Evolutionary conservation across 2,797 vertebrate genomes (phyloP).

Genomic region (Macropus fuliginosus): DNA sequence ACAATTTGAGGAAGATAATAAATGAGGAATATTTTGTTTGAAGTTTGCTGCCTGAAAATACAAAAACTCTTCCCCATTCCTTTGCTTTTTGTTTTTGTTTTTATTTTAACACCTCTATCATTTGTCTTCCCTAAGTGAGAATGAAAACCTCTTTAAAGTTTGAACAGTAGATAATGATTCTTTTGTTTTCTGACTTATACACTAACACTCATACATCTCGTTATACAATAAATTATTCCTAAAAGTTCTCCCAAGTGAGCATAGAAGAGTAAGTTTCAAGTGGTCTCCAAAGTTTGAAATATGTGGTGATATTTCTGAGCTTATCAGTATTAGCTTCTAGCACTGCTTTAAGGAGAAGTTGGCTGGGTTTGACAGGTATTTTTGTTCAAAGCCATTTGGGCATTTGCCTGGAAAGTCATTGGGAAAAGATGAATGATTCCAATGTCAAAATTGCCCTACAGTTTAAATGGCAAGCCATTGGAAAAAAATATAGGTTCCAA

Average conservation of each 20-base stretch:
- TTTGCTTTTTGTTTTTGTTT: constrained; percentile 42
- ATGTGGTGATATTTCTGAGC: constrained; percentile 31
- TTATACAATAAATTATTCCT: constrained; percentile 61
- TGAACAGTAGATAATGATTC: constrained; percentile 53
- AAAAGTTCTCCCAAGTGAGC: constrained; percentile 58
- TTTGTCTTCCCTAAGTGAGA: constrained; percentile 63
- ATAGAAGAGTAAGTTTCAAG: constrained; percentile 61
- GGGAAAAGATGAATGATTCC: constrained; percentile 46
- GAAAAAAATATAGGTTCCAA: constrained; percentile 16
- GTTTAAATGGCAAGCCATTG: constrained; percentile 11
- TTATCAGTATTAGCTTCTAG: neutral
- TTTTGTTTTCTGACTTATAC: constrained; percentile 61
- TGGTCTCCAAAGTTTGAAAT: constrained; percentile 56
- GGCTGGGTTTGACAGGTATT: constrained; percentile 37
- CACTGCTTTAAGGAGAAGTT: neutral
- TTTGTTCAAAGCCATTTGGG: constrained; percentile 33
- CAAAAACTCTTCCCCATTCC: constrained; percentile 59
- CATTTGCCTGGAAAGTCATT: constrained; percentile 20
- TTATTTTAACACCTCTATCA: constrained; percentile 47
- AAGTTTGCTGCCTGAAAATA: constrained; percentile 62
- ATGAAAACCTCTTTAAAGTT: constrained; percentile 55
- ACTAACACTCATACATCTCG: neutral
- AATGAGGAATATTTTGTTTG: constrained; percentile 68
- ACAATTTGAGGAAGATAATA: constrained; percentile 75
- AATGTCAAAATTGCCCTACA: constrained; percentile 9